Conservation (phyloP, 2,113 vertebrate species). For the Ramphastos sulfuratus region DNA sequence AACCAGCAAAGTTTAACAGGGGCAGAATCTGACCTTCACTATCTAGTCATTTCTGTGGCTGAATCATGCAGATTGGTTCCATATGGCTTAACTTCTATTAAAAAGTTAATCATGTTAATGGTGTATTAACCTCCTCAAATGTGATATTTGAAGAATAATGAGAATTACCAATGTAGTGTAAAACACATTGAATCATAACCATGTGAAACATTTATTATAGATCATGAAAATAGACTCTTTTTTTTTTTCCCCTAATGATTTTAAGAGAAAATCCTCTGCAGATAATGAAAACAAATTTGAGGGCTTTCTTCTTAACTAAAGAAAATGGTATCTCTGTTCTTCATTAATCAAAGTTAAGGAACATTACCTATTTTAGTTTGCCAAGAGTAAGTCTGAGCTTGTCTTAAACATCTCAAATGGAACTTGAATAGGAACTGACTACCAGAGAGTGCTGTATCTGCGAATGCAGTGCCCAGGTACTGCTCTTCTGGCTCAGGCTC, state of each 20-base stretch:
- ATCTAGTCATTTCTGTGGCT: background rate
- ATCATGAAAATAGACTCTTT: background rate
- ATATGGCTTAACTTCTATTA: constrained; percentile 25
- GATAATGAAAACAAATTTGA: background rate
- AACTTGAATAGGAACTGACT: background rate
- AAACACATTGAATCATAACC: constrained; percentile 15
- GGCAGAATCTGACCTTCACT: constrained; percentile 4
- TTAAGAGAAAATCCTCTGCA: background rate
- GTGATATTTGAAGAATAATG: constrained; percentile 27
- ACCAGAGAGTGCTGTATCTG: background rate
- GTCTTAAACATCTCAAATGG: background rate
- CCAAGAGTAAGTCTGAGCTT: background rate
- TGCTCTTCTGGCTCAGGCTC: background rate
- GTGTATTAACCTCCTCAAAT: constrained; percentile 24
- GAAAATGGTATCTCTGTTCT: background rate
- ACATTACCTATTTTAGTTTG: background rate
- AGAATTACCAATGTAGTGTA: constrained; percentile 14
- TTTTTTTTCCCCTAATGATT: background rate
- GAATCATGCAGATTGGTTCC: constrained; percentile 3
- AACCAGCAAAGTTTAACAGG: background rate
- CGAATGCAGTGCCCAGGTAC: background rate
- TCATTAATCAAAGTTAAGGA: background rate
- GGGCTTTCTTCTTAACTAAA: background rate
- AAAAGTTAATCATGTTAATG: constrained; percentile 43
- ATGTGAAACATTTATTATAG: background rate